Percentiles rank a stretch among this genome's conserved stretches.
These are phyloP conservation scores for Ciconia boyciana DNA, from an alignment of 2,113 vertebrate genomes.

Conservation along the genomic window DNA sequence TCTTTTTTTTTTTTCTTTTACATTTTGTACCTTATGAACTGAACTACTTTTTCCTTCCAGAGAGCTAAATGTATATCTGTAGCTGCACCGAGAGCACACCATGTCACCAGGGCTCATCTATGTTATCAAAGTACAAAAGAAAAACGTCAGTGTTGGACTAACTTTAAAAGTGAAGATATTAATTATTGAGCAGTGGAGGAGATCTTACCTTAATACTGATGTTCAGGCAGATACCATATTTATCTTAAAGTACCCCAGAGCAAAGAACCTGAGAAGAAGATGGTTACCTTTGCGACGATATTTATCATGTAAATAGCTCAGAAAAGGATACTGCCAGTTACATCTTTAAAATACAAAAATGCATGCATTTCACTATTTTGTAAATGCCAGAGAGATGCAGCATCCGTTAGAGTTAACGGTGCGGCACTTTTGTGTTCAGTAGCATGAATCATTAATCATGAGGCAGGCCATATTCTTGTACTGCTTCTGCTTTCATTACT, in stretches of 20 bases:
- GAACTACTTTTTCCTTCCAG: neutral
- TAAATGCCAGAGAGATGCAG: slow-evolving; percentile 95
- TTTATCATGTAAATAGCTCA: slow-evolving; percentile 73
- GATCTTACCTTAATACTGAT: slow-evolving; percentile 30
- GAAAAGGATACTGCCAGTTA: slow-evolving; percentile 77
- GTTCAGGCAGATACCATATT: slow-evolving; percentile 59
- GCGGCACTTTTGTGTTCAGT: slow-evolving; percentile 99
- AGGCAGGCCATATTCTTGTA: slow-evolving; percentile 99
- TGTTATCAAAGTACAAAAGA: neutral
- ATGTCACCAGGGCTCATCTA: neutral
- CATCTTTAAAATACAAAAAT: slow-evolving; percentile 78
- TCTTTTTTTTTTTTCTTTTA: neutral
- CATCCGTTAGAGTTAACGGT: slow-evolving; percentile 97
- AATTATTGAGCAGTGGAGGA: slow-evolving; percentile 36
- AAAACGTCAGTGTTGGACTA: neutral
- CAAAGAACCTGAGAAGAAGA: slow-evolving; percentile 61
- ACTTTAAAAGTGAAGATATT: slow-evolving; percentile 45
- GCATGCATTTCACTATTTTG: slow-evolving; percentile 88
- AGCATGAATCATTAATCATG: slow-evolving; percentile 99
- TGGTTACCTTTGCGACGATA: slow-evolving; percentile 64
- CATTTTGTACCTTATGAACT: neutral
- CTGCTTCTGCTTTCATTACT: slow-evolving; percentile 99
- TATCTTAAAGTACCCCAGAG: slow-evolving; percentile 66
- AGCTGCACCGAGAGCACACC: neutral
- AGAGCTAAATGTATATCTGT: neutral